Percentiles rank a stretch among this genome's conserved stretches.
phyloP scores from a whole-genome alignment of 2,113 vertebrate genomes.

The Antechinus flavipes region DNA sequence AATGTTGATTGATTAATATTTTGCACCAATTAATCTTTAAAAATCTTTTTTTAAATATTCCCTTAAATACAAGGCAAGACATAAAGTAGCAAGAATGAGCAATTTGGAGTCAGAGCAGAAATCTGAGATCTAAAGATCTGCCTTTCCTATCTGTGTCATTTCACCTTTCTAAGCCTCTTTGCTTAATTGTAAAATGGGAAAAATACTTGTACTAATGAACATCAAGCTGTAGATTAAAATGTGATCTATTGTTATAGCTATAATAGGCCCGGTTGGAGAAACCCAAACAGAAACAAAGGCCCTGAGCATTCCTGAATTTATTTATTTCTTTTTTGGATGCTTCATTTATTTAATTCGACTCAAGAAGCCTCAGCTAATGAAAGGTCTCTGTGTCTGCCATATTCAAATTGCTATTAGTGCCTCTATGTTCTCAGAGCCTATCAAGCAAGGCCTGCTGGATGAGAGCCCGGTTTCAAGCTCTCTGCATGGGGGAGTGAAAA shows the following conservation, averaged over 20 bases:
- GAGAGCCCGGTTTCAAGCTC: slow-evolving; percentile 58
- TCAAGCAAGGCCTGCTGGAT: slow-evolving; percentile 43
- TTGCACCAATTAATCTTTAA: neutral
- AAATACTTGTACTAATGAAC: neutral
- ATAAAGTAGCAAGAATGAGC: neutral
- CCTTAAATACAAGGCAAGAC: neutral
- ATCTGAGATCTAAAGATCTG: neutral
- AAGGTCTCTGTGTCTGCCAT: slow-evolving; percentile 17
- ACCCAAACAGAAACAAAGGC: neutral
- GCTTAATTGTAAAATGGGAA: neutral
- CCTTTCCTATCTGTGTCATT: neutral
- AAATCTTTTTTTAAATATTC: neutral
- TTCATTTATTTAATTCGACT: slow-evolving; percentile 10
- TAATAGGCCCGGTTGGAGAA: neutral
- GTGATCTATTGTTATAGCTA: neutral
- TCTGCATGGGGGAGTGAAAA: slow-evolving; percentile 17
- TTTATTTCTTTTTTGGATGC: neutral
- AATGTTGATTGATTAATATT: neutral
- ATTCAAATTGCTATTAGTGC: slow-evolving; percentile 42
- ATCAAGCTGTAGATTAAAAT: neutral
- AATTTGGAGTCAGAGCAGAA: neutral
- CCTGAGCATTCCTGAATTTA: neutral
- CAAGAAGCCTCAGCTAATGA: neutral
- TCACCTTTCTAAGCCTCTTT: neutral
- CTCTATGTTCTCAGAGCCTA: slow-evolving; percentile 42